A percentile compares a stretch with the other conserved stretches of the same genome.
Conservation (phyloP, 2,797 vertebrate species). For the Phylloscopus collybita region DNA sequence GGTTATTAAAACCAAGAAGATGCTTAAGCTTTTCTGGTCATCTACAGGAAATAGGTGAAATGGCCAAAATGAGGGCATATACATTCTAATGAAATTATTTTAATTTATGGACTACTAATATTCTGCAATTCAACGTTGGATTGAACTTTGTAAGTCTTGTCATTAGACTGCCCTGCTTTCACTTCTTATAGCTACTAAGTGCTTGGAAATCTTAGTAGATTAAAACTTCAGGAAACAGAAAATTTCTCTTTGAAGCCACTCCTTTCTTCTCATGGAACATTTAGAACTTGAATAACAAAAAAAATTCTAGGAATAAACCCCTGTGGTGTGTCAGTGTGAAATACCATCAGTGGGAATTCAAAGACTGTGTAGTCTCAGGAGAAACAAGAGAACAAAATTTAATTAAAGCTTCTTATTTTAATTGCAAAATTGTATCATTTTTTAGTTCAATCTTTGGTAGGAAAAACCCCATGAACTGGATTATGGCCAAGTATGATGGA, state of each 20-base stretch:
- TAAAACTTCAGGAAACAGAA: neutral
- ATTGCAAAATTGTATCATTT: neutral
- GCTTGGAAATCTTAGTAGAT: neutral
- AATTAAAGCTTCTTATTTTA: constrained; percentile 36
- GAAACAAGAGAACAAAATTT: neutral
- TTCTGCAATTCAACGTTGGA: neutral
- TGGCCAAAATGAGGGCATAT: neutral
- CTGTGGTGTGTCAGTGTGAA: neutral
- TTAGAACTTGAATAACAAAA: neutral
- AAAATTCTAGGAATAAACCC: constrained; percentile 8
- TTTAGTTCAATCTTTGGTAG: neutral
- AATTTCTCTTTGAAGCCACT: neutral
- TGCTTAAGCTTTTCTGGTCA: neutral
- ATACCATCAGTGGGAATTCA: neutral
- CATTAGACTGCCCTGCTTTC: neutral
- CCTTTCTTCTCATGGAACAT: neutral
- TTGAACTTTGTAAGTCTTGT: neutral
- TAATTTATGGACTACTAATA: neutral
- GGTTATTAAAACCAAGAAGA: neutral
- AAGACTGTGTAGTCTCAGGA: neutral
- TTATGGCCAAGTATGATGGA: neutral
- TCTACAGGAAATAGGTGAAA: neutral
- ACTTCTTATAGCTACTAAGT: neutral
- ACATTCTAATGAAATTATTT: neutral
- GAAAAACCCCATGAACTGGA: neutral